Evolutionary conservation across 2,888 invertebrate species (phyloP).

Genomic region (Acanthoscelides obtectus): DNA sequence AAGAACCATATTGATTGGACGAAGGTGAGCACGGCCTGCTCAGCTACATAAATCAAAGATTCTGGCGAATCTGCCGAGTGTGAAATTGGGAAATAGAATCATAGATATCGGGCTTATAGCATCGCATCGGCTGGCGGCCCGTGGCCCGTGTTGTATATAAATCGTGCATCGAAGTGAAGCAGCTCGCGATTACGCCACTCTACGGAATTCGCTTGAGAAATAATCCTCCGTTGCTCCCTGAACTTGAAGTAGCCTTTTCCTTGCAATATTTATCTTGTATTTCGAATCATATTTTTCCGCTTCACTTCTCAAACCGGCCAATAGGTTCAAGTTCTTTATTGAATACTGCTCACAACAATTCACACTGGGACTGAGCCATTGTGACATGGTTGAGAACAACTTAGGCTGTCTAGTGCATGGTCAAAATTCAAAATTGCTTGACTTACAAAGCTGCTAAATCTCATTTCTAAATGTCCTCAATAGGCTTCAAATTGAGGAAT

Average conservation of each 20-base stretch:
- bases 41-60: not conserved
- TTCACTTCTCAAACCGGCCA: not conserved
- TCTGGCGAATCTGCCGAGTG: not conserved
- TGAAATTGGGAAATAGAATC: not conserved
- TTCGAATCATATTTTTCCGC: not conserved
- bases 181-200: not conserved
- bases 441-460: too few species aligned
- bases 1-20: not conserved
- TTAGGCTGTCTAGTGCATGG: too few species aligned
- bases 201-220: not conserved
- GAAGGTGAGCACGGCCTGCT: not conserved
- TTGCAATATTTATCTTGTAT: not conserved
- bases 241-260: not conserved
- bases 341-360: too few species aligned
- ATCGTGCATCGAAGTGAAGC: not conserved
- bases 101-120: not conserved
- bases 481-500: too few species aligned
- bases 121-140: too few species aligned
- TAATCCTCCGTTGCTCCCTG: not conserved
- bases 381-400: too few species aligned
- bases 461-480: too few species aligned
- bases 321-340: not conserved
- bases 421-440: too few species aligned
- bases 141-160: not conserved
- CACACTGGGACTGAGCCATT: too few species aligned